Evolutionary conservation across 2,797 vertebrate species (phyloP), one percentile per base, ranked within the genome.

Genomic region (Arctocebus calabarensis): DNA sequence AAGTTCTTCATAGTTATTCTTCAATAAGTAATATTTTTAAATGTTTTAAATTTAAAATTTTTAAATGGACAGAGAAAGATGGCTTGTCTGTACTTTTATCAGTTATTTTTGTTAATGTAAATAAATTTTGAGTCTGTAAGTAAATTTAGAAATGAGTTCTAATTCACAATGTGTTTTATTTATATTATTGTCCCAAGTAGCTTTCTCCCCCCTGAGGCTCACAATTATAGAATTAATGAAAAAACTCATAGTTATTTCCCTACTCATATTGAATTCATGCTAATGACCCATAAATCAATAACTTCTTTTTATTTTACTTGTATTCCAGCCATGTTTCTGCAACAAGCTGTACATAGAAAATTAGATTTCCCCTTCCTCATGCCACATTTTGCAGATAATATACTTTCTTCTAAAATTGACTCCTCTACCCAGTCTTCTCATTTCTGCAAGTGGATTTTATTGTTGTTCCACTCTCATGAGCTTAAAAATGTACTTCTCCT

Each of bases 1-100:
- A 52, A 52, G 14, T 52, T 16, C 48, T 52, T 52, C 48, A 52
- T 52, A 52, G 71, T 64, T 91, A 20, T 6, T 86, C 1, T 68
- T 96, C 78, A 81, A 9, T 91, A 86, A 92, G 59, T 5, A 88
- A 73, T 92, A 43, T 85, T 94, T 95, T 83, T 75, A 52, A 84
- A 7, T 57, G 71, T 25, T n/a, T n/a, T n/a, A n/a, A n/a, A n/a
- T n/a, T n/a, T n/a, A n/a, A n/a, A n/a, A 43, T 85, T 94, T 95
- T 83, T 75, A 52, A 84, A 7, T 57, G 71, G 23, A 23, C 37
- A 78, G 95, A 96, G 16, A 29, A 13, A 95, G 43, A 45, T n/a
- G 16, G 16, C 66, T 93, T 94, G 1, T 32, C 13, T 94, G 32
- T 32, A 70, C 27, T 90, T 95, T 68, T 6, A 37, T 84, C 22